Percentiles rank a stretch among this genome's conserved stretches.
These are phyloP conservation scores for Cydia strobilella DNA, from an alignment of 1,140 invertebrate species.

Conservation along the genomic window DNA sequence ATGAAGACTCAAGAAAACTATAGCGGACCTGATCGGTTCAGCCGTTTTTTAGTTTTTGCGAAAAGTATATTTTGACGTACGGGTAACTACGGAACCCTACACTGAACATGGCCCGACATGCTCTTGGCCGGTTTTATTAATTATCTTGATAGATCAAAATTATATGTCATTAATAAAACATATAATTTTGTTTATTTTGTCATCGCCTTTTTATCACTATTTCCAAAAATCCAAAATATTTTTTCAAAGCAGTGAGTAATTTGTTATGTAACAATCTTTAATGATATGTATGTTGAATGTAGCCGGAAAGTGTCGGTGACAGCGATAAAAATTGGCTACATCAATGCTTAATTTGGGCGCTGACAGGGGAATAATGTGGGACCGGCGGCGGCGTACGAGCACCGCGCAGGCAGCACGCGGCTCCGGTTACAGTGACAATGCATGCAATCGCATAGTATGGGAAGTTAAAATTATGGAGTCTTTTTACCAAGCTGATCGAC, in stretches of 20 bases:
- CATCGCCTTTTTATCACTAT: not conserved
- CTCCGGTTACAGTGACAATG: conserved; percentile 6
- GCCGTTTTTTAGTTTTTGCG: no score
- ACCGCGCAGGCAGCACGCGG: not conserved
- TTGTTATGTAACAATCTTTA: conserved; percentile 4
- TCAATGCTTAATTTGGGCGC: conserved; percentile 28
- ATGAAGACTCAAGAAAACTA: no score
- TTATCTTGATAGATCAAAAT: no score
- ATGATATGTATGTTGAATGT: not conserved
- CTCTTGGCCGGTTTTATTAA: no score
- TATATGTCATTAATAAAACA: not conserved
- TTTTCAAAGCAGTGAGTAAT: not conserved
- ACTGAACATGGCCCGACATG: no score
- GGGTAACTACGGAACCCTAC: no score
- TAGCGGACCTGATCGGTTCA: no score
- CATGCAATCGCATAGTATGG: not conserved
- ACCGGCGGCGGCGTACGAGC: not conserved
- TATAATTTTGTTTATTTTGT: not conserved
- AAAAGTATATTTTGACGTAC: no score
- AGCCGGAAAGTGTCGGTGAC: not conserved
- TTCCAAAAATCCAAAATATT: not conserved
- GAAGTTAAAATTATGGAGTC: not conserved
- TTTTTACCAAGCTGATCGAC: no score
- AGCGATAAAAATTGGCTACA: conserved; percentile 28
- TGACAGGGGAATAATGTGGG: conserved; percentile 25